Conservation (phyloP, 2,888 invertebrate species). For the Aromia moschata region DNA sequence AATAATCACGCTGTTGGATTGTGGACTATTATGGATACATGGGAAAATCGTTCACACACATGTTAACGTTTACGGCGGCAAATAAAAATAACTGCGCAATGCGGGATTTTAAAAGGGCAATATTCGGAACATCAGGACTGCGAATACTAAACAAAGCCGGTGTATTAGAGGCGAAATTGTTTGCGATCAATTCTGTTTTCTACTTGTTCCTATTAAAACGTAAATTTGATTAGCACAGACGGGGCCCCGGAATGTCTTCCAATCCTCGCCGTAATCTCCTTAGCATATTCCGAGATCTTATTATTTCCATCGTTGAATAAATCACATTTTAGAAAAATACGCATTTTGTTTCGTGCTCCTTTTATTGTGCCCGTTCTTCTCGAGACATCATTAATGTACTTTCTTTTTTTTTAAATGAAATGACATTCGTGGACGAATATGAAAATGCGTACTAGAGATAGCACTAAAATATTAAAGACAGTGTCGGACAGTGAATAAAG, state of each 20-base stretch:
- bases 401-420: not conserved
- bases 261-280: not conserved
- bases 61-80: too few species aligned
- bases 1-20: too few species aligned
- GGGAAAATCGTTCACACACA: too few species aligned
- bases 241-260: not conserved
- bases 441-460: not conserved
- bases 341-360: not conserved
- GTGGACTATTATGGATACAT: too few species aligned
- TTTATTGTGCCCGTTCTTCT: not conserved
- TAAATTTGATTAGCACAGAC: not conserved
- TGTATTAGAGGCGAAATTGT: too few species aligned
- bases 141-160: too few species aligned
- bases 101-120: too few species aligned
- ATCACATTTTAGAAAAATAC: slow-evolving; percentile 4
- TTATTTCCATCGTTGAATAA: slow-evolving; percentile 10
- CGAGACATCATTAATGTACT: not conserved
- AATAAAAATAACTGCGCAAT: too few species aligned
- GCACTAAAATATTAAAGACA: too few species aligned
- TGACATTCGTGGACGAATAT: not conserved
- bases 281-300: slow-evolving; percentile 1
- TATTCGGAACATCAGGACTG: too few species aligned
- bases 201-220: not conserved
- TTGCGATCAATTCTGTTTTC: not conserved
- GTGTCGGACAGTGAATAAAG: too few species aligned